These are phyloP conservation scores for Ceriagrion tenellum DNA, from an alignment of 2,888 invertebrate genomes.

Conservation along the genomic window DNA sequence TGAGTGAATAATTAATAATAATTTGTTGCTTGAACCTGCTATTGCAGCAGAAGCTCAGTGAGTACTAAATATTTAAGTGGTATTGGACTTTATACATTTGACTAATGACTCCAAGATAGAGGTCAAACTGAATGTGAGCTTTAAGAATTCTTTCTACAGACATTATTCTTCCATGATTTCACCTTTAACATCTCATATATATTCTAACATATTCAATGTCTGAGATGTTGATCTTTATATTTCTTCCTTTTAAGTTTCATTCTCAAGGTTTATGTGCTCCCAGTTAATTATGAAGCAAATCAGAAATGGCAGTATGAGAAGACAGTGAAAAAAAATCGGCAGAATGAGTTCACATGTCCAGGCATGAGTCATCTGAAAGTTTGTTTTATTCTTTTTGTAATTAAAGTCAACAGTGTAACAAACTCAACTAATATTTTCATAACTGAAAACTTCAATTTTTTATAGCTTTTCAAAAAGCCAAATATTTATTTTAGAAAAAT, in stretches of 20 bases:
- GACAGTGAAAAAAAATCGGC: neutral
- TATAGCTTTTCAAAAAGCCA: neutral
- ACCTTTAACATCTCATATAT: neutral
- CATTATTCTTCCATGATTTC: neutral
- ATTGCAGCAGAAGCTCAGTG: constrained; percentile 45
- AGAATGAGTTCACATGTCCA: neutral
- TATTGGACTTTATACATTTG: constrained; percentile 27
- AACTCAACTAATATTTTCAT: neutral
- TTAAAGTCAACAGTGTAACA: neutral
- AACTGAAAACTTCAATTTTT: neutral
- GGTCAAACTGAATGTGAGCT: constrained; percentile 26
- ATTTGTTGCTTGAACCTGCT: constrained; percentile 63
- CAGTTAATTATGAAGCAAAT: neutral
- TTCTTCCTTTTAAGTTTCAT: too few species aligned
- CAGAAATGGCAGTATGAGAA: neutral
- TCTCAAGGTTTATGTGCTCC: neutral
- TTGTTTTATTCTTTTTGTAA: neutral
- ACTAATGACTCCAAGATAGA: neutral
- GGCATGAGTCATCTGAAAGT: neutral
- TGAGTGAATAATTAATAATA: constrained; percentile 37
- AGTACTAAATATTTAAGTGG: constrained; percentile 18
- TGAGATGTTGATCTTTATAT: neutral
- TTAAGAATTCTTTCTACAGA: constrained; percentile 13
- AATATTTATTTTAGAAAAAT: neutral
- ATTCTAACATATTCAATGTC: neutral